Conservation (phyloP, 2,113 vertebrate genomes). For the Prionailurus bengalensis region DNA sequence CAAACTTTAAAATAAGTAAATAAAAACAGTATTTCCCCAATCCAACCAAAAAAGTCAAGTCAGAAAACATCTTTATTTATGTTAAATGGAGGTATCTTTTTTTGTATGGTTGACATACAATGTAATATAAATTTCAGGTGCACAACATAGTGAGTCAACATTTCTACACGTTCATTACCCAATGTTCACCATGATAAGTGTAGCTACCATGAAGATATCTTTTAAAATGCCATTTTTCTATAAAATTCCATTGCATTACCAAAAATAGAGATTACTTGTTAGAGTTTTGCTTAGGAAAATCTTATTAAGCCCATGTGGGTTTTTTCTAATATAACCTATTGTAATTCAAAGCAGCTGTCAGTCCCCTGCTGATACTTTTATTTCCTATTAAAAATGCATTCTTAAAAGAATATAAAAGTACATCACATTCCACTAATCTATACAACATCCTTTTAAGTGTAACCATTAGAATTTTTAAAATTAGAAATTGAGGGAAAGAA, state of each 20-base stretch:
- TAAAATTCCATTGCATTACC: neutral
- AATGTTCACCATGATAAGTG: neutral
- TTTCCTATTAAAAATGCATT: conserved; percentile 25
- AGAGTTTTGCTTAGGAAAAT: conserved; percentile 14
- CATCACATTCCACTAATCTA: neutral
- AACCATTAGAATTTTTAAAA: conserved; percentile 37
- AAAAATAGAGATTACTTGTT: conserved; percentile 11
- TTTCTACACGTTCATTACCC: neutral
- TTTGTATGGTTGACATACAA: neutral
- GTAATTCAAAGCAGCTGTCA: conserved; percentile 50
- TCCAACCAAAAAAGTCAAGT: neutral
- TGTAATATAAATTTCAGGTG: neutral
- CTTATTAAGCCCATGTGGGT: conserved; percentile 1
- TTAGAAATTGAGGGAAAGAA: neutral
- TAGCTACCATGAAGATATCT: neutral
- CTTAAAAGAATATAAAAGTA: conserved; percentile 40
- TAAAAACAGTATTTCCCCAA: neutral
- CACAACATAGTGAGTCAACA: neutral
- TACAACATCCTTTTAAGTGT: conserved; percentile 23
- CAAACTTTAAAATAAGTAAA: no score
- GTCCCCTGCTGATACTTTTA: neutral
- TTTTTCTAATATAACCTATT: conserved; percentile 53
- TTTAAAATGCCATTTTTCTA: conserved; percentile 27
- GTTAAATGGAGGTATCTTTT: neutral
- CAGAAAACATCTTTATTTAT: conserved; percentile 22